phyloP scores from a whole-genome alignment of 2,113 vertebrate species.

The Heteronetta atricapilla region DNA sequence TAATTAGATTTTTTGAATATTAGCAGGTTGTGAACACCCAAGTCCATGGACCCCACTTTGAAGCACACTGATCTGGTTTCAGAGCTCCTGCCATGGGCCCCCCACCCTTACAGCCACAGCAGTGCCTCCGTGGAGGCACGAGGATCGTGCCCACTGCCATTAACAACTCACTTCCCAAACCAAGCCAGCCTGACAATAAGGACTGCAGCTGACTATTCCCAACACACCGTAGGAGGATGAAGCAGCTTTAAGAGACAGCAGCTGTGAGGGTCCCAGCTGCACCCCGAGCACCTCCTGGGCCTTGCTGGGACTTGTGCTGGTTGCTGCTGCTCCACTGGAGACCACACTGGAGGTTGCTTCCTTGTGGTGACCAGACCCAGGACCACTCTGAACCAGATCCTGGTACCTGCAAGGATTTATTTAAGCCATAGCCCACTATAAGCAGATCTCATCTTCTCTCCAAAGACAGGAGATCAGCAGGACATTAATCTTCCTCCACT shows the following conservation, averaged over 20 bases:
- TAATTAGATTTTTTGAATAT: too few species aligned
- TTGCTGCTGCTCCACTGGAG: too few species aligned
- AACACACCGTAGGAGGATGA: too few species aligned
- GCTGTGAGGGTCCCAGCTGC: too few species aligned
- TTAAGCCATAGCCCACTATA: background rate
- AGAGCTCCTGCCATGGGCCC: background rate
- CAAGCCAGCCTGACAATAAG: too few species aligned
- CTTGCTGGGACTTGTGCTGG: too few species aligned
- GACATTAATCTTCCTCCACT: too few species aligned
- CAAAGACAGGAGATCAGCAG: too few species aligned
- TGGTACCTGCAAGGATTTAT: background rate
- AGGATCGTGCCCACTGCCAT: background rate
- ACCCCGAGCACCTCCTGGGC: background rate
- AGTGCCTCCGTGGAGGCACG: accelerated
- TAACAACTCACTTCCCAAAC: background rate
- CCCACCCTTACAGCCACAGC: too few species aligned
- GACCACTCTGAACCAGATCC: background rate
- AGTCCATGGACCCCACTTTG: accelerated
- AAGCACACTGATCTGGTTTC: background rate
- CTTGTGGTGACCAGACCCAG: background rate
- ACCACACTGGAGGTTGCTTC: background rate
- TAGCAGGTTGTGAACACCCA: background rate
- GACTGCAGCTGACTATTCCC: too few species aligned
- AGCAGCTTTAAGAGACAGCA: background rate
- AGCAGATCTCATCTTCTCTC: background rate